A percentile compares a stretch with the other conserved stretches of the same genome.
Evolutionary conservation across 1,140 invertebrate species (phyloP).

Genomic region (Venturia canescens): DNA sequence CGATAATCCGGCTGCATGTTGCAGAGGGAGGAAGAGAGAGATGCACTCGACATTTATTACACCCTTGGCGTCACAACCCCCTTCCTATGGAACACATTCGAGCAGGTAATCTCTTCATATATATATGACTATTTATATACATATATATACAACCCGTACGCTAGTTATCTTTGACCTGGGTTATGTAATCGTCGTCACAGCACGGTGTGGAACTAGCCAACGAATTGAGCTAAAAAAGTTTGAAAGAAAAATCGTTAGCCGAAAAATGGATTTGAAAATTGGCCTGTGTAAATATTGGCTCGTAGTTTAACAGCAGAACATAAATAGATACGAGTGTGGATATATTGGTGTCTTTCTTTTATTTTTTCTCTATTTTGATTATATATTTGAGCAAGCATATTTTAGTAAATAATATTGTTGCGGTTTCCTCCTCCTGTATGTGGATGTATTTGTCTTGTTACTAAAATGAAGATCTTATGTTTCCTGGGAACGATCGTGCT

Average conservation of each 20-base stretch:
- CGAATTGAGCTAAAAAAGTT: neutral
- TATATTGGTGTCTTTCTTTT: too few species aligned
- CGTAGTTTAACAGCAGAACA: too few species aligned
- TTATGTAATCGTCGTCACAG: neutral
- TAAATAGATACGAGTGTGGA: too few species aligned
- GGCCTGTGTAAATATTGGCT: too few species aligned
- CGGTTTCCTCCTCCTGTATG: too few species aligned
- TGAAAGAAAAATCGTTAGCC: neutral
- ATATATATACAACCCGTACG: neutral
- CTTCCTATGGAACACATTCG: neutral
- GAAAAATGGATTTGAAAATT: too few species aligned
- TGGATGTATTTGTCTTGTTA: too few species aligned
- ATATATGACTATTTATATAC: neutral
- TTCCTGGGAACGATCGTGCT: too few species aligned
- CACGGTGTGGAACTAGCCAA: neutral
- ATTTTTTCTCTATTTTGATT: too few species aligned
- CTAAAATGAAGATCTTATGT: too few species aligned
- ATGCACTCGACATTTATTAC: slow-evolving; percentile 27
- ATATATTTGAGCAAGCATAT: too few species aligned
- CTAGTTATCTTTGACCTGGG: neutral
- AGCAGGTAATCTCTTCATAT: slow-evolving; percentile 16
- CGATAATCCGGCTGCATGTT: slow-evolving; percentile 24
- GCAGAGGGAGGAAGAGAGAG: slow-evolving; percentile 4
- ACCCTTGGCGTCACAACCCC: slow-evolving; percentile 13
- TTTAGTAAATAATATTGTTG: too few species aligned